Evolutionary conservation across 1,140 invertebrate species (phyloP).

Genomic region (Cyrtorhinus lividipennis): DNA sequence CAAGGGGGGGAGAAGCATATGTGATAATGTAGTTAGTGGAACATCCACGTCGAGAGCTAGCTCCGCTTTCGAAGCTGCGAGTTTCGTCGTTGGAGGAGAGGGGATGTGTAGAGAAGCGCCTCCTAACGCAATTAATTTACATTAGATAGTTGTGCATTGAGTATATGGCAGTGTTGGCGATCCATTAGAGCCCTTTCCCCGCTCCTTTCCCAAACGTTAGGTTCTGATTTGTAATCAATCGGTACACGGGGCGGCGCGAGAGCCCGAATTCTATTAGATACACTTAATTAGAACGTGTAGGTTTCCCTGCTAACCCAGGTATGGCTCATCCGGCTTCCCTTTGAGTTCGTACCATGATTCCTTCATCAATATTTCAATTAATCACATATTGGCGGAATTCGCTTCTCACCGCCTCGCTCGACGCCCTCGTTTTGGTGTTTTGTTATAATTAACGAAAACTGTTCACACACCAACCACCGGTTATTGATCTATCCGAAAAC

Average conservation of each 20-base stretch:
- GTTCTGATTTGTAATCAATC: slow-evolving; percentile 21
- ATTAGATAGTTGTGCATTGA: slow-evolving; percentile 21
- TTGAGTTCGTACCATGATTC: background rate
- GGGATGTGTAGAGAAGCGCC: background rate
- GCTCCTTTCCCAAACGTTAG: background rate
- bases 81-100: background rate
- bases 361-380: slow-evolving; percentile 10
- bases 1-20: slow-evolving; percentile 4
- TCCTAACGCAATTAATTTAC: slow-evolving; percentile 20
- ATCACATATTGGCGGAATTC: background rate
- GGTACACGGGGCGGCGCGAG: background rate
- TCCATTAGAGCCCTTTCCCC: slow-evolving; percentile 11
- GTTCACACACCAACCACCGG: background rate
- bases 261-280: slow-evolving; percentile 19
- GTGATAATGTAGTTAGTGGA: slow-evolving; percentile 18
- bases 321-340: slow-evolving; percentile 2
- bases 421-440: background rate
- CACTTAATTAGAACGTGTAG: slow-evolving; percentile 20
- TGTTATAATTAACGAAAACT: slow-evolving; percentile 8
- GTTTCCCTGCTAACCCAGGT: too few relatives aligned
- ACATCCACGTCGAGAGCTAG: background rate
- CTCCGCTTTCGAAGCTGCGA: background rate
- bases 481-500: slow-evolving; percentile 1
- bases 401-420: background rate
- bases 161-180: slow-evolving; percentile 10